Conservation (phyloP, 2,113 vertebrate species). For the Isurus oxyrinchus region DNA sequence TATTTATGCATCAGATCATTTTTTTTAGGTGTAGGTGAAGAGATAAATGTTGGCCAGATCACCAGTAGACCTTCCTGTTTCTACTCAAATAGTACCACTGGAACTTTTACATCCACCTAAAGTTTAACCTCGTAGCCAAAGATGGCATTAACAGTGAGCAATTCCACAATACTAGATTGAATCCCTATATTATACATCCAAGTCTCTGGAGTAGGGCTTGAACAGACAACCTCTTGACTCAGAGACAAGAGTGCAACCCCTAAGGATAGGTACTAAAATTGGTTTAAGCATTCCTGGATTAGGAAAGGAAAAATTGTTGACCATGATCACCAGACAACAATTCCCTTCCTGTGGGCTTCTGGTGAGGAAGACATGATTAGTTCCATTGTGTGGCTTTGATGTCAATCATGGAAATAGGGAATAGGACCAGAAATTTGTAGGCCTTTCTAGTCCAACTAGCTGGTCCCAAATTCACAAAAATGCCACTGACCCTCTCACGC, state of each 20-base stretch:
- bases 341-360: not conserved
- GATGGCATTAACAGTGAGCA: not conserved
- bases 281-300: not conserved
- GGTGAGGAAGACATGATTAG: not conserved
- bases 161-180: not conserved
- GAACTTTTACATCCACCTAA: not conserved
- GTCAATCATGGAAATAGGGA: not conserved
- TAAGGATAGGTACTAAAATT: not conserved
- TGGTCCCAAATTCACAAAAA: not conserved
- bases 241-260: not conserved
- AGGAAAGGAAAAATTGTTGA: not conserved
- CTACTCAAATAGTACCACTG: not conserved
- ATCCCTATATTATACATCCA: not conserved
- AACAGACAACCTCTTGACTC: not conserved
- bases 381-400: not conserved
- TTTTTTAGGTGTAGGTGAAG: not conserved
- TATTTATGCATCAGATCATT: not conserved
- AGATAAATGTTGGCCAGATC: not conserved
- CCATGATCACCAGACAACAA: not conserved
- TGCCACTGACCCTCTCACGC: not conserved
- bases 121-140: not conserved
- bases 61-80: not conserved
- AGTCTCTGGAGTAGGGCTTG: not conserved
- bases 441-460: not conserved
- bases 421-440: not conserved